A percentile compares a stretch with the other conserved stretches of the same genome.
These are phyloP conservation scores for Trissolcus basalis DNA, from an alignment of 1,140 invertebrate species.

Conservation along the genomic window DNA sequence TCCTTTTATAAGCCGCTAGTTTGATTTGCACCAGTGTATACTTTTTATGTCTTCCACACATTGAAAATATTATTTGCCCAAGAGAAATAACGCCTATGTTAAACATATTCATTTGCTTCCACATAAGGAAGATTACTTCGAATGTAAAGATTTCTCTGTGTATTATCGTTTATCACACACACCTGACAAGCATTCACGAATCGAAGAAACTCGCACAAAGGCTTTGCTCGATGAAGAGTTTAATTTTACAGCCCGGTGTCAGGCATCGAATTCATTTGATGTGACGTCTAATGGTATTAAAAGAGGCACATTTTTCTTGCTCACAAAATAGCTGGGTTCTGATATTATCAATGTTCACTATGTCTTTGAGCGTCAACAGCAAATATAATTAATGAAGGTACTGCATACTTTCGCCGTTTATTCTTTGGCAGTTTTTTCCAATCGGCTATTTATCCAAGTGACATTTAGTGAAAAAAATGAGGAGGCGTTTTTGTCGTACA, in stretches of 20 bases:
- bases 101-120: too few relatives aligned
- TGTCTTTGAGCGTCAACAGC: conserved; percentile 47
- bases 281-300: conserved; percentile 28
- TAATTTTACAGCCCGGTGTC: conserved; percentile 29
- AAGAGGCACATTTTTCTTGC: conserved; percentile 44
- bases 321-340: conserved; percentile 29
- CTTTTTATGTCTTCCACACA: too few relatives aligned
- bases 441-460: too few relatives aligned
- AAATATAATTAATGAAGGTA: conserved; percentile 60
- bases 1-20: too few relatives aligned
- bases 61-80: too few relatives aligned
- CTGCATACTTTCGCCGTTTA: not conserved
- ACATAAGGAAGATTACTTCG: not conserved
- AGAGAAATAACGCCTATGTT: too few relatives aligned
- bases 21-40: too few relatives aligned
- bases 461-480: too few relatives aligned
- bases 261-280: conserved; percentile 35
- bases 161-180: conserved; percentile 35
- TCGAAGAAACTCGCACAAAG: conserved; percentile 32
- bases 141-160: conserved; percentile 7
- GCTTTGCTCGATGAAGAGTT: conserved; percentile 43
- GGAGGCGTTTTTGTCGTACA: too few relatives aligned
- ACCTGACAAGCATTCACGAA: conserved; percentile 40
- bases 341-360: conserved; percentile 40
- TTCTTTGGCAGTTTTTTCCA: not conserved